Evolutionary conservation across 1,140 invertebrate species (phyloP).

Genomic region (Adoxophyes honmai): DNA sequence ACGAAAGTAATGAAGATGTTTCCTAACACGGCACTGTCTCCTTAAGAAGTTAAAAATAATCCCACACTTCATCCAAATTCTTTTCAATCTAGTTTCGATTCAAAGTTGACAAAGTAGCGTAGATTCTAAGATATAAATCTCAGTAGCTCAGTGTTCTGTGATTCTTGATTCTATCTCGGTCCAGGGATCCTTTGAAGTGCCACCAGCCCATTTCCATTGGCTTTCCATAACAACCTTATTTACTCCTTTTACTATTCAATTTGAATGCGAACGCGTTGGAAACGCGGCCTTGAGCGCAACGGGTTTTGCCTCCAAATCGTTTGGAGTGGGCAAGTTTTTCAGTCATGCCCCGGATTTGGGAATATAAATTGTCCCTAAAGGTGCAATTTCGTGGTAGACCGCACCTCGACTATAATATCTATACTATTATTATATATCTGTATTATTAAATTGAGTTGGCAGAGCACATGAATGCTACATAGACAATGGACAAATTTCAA

Average conservation of each 20-base stretch:
- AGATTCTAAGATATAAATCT: no score
- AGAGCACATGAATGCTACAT: no score
- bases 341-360: background rate
- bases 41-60: no score
- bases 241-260: slow-evolving; percentile 8
- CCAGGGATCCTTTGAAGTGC: background rate
- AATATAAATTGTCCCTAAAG: slow-evolving; percentile 9
- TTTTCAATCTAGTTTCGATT: no score
- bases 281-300: background rate
- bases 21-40: no score
- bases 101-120: no score
- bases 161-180: background rate
- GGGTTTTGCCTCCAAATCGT: background rate
- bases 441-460: no score
- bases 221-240: slow-evolving; percentile 3
- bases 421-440: no score
- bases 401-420: no score
- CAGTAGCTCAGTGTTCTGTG: background rate
- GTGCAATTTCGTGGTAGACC: background rate
- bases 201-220: background rate
- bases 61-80: no score
- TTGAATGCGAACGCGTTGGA: background rate
- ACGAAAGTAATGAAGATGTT: no score
- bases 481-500: no score
- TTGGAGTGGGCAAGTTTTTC: background rate